A percentile compares a stretch with the other conserved stretches of the same genome.
phyloP scores from a whole-genome alignment of 2,888 invertebrate genomes.

The Lordiphosa fenestrarum region DNA sequence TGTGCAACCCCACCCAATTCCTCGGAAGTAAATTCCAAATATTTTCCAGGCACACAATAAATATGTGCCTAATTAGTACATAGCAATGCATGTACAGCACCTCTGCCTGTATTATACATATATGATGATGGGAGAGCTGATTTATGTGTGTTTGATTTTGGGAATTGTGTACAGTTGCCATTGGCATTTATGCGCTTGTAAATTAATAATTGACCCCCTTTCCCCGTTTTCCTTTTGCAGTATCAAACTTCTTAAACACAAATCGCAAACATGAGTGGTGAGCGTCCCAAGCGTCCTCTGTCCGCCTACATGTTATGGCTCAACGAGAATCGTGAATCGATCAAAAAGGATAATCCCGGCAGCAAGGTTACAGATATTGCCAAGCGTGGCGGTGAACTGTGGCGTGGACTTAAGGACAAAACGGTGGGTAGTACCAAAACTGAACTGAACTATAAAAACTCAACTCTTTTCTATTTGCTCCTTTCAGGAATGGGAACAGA shows the following conservation, averaged over 20 bases:
- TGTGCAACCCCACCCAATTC: neutral
- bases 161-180: slow-evolving; percentile 40
- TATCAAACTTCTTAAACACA: neutral
- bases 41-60: slow-evolving; percentile 32
- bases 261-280: slow-evolving; percentile 84
- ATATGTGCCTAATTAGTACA: slow-evolving; percentile 31
- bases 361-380: slow-evolving; percentile 95
- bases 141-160: slow-evolving; percentile 1
- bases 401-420: slow-evolving; percentile 94
- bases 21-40: slow-evolving; percentile 19
- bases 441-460: too few relatives aligned
- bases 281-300: slow-evolving; percentile 95
- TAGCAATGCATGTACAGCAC: neutral
- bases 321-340: slow-evolving; percentile 91
- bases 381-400: slow-evolving; percentile 97
- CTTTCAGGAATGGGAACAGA: slow-evolving; percentile 92
- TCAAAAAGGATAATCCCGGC: slow-evolving; percentile 95
- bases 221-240: slow-evolving; percentile 9
- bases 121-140: neutral
- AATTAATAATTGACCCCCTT: neutral
- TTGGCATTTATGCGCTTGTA: slow-evolving; percentile 3
- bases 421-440: slow-evolving; percentile 82
- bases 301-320: slow-evolving; percentile 98
- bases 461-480: neutral
- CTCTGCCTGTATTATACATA: neutral